phyloP scores from a whole-genome alignment of 1,140 invertebrate species.

The Lepidotrigona ventralis region DNA sequence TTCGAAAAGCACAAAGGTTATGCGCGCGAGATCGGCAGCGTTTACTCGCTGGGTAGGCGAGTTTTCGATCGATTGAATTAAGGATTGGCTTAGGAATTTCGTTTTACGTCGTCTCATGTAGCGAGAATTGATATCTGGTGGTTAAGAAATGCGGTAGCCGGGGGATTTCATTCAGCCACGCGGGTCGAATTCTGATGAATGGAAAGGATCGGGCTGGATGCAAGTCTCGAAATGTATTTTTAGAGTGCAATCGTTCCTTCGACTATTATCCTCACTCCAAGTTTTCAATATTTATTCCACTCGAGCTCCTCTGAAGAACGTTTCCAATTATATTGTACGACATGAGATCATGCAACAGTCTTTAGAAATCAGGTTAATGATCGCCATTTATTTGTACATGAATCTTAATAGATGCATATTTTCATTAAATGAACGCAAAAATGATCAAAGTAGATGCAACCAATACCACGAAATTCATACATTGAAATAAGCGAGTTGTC shows the following conservation, averaged over 20 bases:
- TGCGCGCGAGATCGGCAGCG: neutral
- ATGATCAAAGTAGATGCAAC: too few species aligned
- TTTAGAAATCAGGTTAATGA: too few species aligned
- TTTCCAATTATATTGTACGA: too few species aligned
- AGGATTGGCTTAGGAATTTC: slow-evolving; percentile 13
- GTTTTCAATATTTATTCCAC: too few species aligned
- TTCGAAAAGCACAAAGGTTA: slow-evolving; percentile 5
- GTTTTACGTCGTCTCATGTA: neutral
- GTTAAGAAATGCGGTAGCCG: neutral
- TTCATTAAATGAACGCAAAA: too few species aligned
- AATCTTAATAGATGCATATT: too few species aligned
- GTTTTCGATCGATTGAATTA: neutral
- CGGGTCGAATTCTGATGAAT: slow-evolving; percentile 20
- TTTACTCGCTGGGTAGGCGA: neutral
- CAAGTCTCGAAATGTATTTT: neutral
- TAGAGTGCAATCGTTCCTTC: neutral
- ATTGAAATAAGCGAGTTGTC: too few species aligned
- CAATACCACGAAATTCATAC: too few species aligned
- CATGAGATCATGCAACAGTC: too few species aligned
- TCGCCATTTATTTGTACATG: too few species aligned
- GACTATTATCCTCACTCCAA: neutral
- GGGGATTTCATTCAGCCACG: slow-evolving; percentile 11
- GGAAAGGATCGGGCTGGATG: neutral
- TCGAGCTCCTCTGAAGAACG: too few species aligned
- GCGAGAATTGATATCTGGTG: neutral